Conservation (phyloP, 92 coral and sea anemone genomes). For the Palythoa caribaeorum region DNA sequence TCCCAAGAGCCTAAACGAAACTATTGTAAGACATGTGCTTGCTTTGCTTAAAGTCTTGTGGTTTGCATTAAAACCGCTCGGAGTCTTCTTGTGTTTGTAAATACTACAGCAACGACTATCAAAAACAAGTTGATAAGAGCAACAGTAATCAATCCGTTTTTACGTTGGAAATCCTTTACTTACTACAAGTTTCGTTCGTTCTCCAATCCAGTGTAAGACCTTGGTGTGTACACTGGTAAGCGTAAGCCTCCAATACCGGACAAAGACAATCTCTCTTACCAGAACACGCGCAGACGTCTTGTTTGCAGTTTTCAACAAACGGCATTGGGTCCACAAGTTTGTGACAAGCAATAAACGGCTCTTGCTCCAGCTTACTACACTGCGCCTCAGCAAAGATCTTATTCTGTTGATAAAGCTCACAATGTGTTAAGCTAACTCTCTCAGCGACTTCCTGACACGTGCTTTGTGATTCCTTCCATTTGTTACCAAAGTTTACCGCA, state of each 20-base stretch:
- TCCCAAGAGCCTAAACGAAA: no score
- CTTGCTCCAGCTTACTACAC: constrained; percentile 66
- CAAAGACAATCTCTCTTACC: constrained; percentile 67
- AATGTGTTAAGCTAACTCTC: constrained; percentile 59
- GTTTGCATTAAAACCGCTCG: no score
- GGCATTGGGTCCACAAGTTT: constrained; percentile 70
- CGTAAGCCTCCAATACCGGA: constrained; percentile 71
- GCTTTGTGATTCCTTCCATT: constrained; percentile 64
- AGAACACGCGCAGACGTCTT: constrained; percentile 73
- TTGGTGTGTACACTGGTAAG: constrained; percentile 65
- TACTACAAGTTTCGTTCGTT: constrained; percentile 64
- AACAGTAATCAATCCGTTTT: neutral
- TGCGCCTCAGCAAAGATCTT: constrained; percentile 61
- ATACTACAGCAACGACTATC: no score
- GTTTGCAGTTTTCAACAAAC: constrained; percentile 74
- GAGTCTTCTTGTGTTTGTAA: no score
- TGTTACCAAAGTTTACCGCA: constrained; percentile 70
- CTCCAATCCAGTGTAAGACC: constrained; percentile 72
- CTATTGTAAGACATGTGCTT: no score
- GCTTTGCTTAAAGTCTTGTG: no score
- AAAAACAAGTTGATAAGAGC: no score
- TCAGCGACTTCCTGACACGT: constrained; percentile 64
- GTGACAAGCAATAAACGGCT: constrained; percentile 72
- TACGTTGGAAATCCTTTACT: constrained; percentile 4
- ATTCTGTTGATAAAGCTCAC: constrained; percentile 72